Evolutionary conservation across 2,888 invertebrate species (phyloP).

Genomic region (Rhodophaea formosa): DNA sequence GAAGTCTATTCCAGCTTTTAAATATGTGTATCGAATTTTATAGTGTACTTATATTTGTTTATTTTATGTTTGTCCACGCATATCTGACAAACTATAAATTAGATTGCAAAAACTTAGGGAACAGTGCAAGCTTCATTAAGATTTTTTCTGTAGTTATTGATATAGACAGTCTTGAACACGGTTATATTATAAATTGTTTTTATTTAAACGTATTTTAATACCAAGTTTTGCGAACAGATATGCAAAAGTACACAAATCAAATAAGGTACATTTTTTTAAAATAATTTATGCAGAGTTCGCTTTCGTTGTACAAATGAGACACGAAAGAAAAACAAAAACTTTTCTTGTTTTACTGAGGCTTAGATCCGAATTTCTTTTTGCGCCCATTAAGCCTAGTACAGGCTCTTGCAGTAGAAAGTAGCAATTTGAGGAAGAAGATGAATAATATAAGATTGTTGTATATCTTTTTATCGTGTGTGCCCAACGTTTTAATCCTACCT

Average conservation of each 20-base stretch:
- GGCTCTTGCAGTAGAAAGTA: not conserved
- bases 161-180: too few species aligned
- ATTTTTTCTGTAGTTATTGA: too few species aligned
- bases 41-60: too few species aligned
- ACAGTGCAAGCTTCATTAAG: too few species aligned
- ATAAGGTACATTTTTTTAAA: conserved; percentile 11
- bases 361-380: conserved; percentile 40
- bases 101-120: too few species aligned
- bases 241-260: not conserved
- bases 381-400: not conserved
- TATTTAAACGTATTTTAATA: too few species aligned
- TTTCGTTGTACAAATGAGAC: conserved; percentile 29
- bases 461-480: not conserved
- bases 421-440: not conserved
- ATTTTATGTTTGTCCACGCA: too few species aligned
- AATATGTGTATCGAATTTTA: too few species aligned
- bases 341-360: conserved; percentile 59
- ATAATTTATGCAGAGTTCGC: conserved; percentile 12
- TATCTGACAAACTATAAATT: too few species aligned
- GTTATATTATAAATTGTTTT: too few species aligned
- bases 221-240: not conserved
- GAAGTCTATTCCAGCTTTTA: too few species aligned
- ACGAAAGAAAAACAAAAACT: conserved; percentile 47
- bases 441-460: not conserved
- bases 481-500: too few species aligned